Base-by-base conservation (phyloP, 2,888 invertebrate genomes). In the Sinohyriopsis cumingii region DNA sequence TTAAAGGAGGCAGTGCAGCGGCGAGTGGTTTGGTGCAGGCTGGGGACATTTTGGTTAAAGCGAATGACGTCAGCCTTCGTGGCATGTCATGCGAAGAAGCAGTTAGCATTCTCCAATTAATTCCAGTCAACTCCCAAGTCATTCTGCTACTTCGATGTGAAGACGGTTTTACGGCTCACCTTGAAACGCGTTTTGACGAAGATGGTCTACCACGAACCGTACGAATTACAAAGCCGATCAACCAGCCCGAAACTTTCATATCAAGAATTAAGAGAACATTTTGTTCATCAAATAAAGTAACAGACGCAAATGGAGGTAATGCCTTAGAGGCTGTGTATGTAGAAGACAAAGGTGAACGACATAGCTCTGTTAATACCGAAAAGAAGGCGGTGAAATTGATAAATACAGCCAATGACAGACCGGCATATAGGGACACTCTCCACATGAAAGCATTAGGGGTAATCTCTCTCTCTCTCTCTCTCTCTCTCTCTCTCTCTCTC, bases 391-490 rank as follows among this genome's bases (percentile, higher is more conserved):
- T 82, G 56, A 86, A 83, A 75, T 72, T 87, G 62, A 78, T 74
- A 45, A 79, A 84, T 65, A 73, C 83, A n/a, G 76, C 83, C 20
- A 81, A 85, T 19, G 84, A 85, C 22, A 77, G 84, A 61, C 81
- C 80, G 3, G 74, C 78, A 0, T 68, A 74, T 53, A 79, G 82
- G 85, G 96, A 96, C 88, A 93, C 94, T 0, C 91, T 96, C 69
- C 94, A 95, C 89, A 80, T 79, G 54, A 94, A 93, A 88, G 93
- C 93, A 73, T 92, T 92, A 62, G 92, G 94, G 93, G 95, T 95
- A 90, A 93, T 94, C 72, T 24, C 9, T 61, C 33, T 57, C 61
- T 65, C 59, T 71, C 56, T 68, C 62, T 61, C 71, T 71, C 67
- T 67, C 67, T 63, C 71, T 67, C 66, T 67, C 62, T 63, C 62